These are phyloP conservation scores for Sinhomidia bicolor DNA, from an alignment of 2,888 invertebrate species.

Conservation along the genomic window DNA sequence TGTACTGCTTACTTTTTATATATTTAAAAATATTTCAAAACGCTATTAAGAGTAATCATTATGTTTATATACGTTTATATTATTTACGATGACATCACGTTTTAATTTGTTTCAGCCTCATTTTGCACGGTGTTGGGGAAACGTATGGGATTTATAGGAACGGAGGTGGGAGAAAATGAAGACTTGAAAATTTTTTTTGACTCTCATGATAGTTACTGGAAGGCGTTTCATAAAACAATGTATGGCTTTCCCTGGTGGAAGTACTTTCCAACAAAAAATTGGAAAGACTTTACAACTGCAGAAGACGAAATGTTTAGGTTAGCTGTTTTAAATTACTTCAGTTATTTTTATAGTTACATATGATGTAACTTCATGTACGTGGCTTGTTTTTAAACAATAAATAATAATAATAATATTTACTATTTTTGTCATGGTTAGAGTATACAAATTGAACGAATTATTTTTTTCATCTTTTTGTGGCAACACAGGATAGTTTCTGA, in stretches of 20 bases:
- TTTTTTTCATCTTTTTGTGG: not conserved
- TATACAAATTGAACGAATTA: not conserved
- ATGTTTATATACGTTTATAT: not conserved
- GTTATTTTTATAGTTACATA: too few relatives aligned
- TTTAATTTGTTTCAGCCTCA: constrained; percentile 83
- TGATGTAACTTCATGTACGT: too few relatives aligned
- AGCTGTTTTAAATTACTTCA: too few relatives aligned
- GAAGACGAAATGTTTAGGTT: constrained; percentile 90
- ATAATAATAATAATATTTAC: too few relatives aligned
- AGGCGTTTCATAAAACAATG: constrained; percentile 76
- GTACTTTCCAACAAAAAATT: constrained; percentile 88
- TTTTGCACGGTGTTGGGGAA: constrained; percentile 72
- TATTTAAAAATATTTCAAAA: too few relatives aligned
- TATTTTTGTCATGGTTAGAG: not conserved
- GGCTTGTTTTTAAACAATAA: too few relatives aligned
- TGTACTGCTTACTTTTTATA: constrained; percentile 83
- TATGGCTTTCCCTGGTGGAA: constrained; percentile 93
- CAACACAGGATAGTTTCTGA: not conserved
- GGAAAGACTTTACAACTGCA: constrained; percentile 87
- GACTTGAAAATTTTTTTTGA: constrained; percentile 68
- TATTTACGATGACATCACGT: not conserved
- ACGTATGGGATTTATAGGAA: constrained; percentile 89
- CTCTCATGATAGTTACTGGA: constrained; percentile 74
- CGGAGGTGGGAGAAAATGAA: constrained; percentile 83
- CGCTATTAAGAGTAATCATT: too few relatives aligned